Base-by-base conservation (phyloP, 2,797 vertebrate genomes). In the Falco peregrinus region DNA sequence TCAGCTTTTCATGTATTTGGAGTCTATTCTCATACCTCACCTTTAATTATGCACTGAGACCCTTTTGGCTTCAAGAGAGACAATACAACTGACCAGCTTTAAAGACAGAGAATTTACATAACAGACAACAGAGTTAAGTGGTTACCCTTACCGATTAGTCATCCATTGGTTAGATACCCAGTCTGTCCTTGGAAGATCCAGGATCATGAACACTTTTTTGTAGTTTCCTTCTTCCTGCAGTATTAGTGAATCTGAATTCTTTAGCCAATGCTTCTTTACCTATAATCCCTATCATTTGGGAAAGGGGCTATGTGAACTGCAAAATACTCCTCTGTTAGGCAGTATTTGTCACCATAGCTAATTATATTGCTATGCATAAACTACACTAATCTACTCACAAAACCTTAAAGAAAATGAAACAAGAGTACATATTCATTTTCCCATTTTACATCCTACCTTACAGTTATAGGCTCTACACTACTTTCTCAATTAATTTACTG, bases 401-500 rank as follows among this genome's bases (percentile, higher is more conserved):
- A 87, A 92, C 24, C 45, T 33, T 89, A 91, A 83, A 0, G 0
- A 87, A 87, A 89, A 73, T 28, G 5, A 67, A 90, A 87, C 35
- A 86, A 78, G 21, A 82, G 10, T 64, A 60, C 11, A n/a, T 63
- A 71, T 20, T 68, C 5, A 39, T 92, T 85, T 95, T 47, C 18
- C 33, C 17, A 10, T 64, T 92, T 87, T 76, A 80, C 37, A 82
- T 80, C 45, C 56, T 43, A 78, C 69, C 75, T 90, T 71, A 83
- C 33, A 79, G 59, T 18, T 13, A 53, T 16, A 92, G 31, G 20
- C 22, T 80, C 82, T 83, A 51, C 28, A 50, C 35, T 77, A 87
- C 50, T 71, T 89, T 68, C 48, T 89, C 95, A 85, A 92, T 93
- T 96, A 95, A 89, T 95, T 96, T 75, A 83, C 68, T 39, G 50